A percentile compares a stretch with the other conserved stretches of the same genome.
These are phyloP conservation scores for Centropristis striata DNA, from an alignment of 2,113 vertebrate genomes.

Conservation along the genomic window DNA sequence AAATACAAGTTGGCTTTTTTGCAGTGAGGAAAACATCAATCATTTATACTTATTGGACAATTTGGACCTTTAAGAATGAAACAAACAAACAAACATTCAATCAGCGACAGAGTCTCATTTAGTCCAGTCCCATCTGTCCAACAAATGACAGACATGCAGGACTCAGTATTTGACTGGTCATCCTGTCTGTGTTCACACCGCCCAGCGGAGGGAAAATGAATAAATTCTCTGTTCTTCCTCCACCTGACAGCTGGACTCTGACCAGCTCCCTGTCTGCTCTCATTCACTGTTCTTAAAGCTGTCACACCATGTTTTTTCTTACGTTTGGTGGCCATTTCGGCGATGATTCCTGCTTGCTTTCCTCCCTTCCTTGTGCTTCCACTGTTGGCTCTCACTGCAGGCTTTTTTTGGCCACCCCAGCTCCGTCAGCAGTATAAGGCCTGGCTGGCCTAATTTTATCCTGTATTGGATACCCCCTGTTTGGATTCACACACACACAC, in stretches of 20 bases:
- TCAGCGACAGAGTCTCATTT: slow-evolving; percentile 50
- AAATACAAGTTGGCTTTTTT: too few species aligned
- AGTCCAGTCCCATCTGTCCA: slow-evolving; percentile 49
- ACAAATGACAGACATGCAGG: slow-evolving; percentile 51
- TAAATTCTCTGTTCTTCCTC: slow-evolving; percentile 7
- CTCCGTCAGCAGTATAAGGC: slow-evolving; percentile 84
- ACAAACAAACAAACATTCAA: slow-evolving; percentile 34
- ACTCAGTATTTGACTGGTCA: slow-evolving; percentile 35
- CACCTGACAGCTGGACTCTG: slow-evolving; percentile 43
- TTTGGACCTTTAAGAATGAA: slow-evolving; percentile 22
- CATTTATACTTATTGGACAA: not conserved
- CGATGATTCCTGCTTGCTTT: slow-evolving; percentile 63
- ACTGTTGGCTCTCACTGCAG: slow-evolving; percentile 58
- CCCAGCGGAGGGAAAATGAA: slow-evolving; percentile 7
- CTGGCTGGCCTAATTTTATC: slow-evolving; percentile 87
- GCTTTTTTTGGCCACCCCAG: slow-evolving; percentile 86
- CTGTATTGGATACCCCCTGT: slow-evolving; percentile 82
- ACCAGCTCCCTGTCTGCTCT: slow-evolving; percentile 2
- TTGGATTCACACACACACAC: slow-evolving; percentile 68
- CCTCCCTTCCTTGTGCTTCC: slow-evolving; percentile 65
- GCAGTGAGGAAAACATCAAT: not conserved
- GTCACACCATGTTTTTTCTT: slow-evolving; percentile 68
- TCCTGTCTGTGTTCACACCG: slow-evolving; percentile 44
- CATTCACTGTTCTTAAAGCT: slow-evolving; percentile 39
- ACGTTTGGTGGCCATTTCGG: slow-evolving; percentile 86